Evolutionary conservation across 1,140 invertebrate genomes (phyloP).

Genomic region (Paralvinella palmiformis): DNA sequence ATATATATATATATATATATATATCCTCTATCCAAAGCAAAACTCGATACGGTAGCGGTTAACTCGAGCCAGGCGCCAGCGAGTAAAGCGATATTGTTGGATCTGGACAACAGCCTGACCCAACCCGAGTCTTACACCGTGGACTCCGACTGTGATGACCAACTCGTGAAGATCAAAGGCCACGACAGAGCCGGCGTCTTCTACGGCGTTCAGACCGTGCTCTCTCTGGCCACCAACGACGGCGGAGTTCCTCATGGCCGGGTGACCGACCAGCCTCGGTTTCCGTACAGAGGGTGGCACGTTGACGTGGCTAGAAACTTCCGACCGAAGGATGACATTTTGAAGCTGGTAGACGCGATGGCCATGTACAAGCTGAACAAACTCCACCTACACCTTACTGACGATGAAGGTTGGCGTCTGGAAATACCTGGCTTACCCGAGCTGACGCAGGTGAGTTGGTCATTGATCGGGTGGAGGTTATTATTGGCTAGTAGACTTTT

Average conservation of each 20-base stretch:
- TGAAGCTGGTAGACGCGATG: conserved; percentile 38
- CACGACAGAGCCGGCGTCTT: conserved; percentile 26
- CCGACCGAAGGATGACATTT: conserved; percentile 25
- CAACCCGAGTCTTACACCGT: conserved; percentile 25
- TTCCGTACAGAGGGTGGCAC: conserved; percentile 13
- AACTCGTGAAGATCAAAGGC: conserved; percentile 22
- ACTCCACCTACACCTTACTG: conserved; percentile 42
- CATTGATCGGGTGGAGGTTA: no score
- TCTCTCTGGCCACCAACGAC: conserved; percentile 18
- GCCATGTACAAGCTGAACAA: conserved; percentile 43
- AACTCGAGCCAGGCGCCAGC: no score
- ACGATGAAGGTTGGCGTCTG: conserved; percentile 46
- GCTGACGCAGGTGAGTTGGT: conserved; percentile 40
- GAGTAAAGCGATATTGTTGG: no score
- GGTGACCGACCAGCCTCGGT: conserved; percentile 1
- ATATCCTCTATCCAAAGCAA: no score
- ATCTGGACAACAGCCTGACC: background rate
- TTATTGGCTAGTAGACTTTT: no score
- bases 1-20: no score
- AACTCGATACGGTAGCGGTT: no score
- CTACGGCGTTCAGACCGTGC: conserved; percentile 32
- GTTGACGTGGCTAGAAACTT: conserved; percentile 44
- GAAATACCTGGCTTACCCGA: conserved; percentile 39
- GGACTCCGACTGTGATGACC: conserved; percentile 16
- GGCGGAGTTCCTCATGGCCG: background rate